Evolutionary conservation across 2,797 vertebrate genomes (phyloP), one percentile per base, ranked within the genome.

Genomic region (Danio aesculapii): DNA sequence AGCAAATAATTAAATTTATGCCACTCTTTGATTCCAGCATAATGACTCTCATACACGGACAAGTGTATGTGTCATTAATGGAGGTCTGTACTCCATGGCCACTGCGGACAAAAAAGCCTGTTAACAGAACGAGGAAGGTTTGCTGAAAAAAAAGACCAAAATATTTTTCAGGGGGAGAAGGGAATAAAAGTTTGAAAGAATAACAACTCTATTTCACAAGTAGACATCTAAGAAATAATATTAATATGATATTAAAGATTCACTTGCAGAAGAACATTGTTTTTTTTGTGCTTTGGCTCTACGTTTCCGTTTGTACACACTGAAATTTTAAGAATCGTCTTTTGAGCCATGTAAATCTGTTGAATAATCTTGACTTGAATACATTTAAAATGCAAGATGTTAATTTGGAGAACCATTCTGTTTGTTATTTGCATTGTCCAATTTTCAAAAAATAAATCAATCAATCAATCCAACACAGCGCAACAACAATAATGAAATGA

Each of bases 1-100:
- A 21, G 43, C 70, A 83, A 80, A 77, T 78, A 66, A 78, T 83
- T 75, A 52, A 71, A 61, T 61, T 4, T 30, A 19, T 30, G 59
- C 75, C n/a, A 80, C 52, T 72, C 59, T 77, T 72, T 70, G 44
- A 75, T 73, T 49, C 67, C 50, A 57, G 10, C 58, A 49, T 46
- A 66, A 50, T 52, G 49, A 39, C 64, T 57, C 55, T 61, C 52
- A 55, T 12, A 73, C 52, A 61, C 19, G 63, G 82, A 72, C 77
- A 64, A 58, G 57, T 72, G 70, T 43, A 21, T 46, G 66, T 55
- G 69, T 46, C 52, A 57, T 78, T 61, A 49, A 47, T 49, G 52
- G 19, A 67, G 66, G 44, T 49, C 64, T 2, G 55, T 30, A 64
- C 53, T 47, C 39, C 53, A 77, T 59, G n/a, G 30, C 8, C 57